Evolutionary conservation across 2,888 invertebrate species (phyloP).

Genomic region (Xestia c-nigrum): DNA sequence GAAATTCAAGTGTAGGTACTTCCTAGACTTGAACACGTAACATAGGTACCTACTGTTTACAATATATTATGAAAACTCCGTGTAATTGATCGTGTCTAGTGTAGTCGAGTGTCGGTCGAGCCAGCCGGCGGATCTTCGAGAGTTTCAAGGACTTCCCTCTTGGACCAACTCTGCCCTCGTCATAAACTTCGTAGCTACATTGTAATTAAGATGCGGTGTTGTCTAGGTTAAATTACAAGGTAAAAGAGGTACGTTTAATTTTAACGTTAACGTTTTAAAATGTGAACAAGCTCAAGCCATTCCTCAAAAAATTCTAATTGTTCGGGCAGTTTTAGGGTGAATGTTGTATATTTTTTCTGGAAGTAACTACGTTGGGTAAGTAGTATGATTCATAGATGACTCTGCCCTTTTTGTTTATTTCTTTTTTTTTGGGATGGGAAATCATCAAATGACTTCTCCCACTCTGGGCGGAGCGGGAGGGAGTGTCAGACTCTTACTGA

Average conservation of each 20-base stretch:
- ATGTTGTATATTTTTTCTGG: too few species aligned
- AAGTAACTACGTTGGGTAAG: background rate
- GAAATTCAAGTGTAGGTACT: background rate
- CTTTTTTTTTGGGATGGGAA: too few species aligned
- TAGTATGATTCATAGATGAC: background rate
- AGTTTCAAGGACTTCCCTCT: conserved; percentile 71
- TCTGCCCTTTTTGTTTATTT: too few species aligned
- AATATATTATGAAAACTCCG: conserved; percentile 32
- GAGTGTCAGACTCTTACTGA: too few species aligned
- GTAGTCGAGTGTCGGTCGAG: conserved; percentile 38
- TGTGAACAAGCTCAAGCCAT: background rate
- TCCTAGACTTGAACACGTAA: background rate
- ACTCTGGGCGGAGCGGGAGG: too few species aligned
- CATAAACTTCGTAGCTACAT: conserved; percentile 44
- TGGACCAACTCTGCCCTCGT: conserved; percentile 45
- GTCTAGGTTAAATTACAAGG: conserved; percentile 8
- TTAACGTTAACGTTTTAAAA: background rate
- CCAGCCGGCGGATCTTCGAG: conserved; percentile 44
- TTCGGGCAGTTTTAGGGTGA: background rate
- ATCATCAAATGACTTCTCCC: too few species aligned
- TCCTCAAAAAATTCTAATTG: background rate
- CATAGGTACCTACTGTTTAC: conserved; percentile 2
- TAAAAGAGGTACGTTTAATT: background rate
- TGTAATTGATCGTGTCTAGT: conserved; percentile 52
- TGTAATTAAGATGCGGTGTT: conserved; percentile 49